These are phyloP conservation scores for Otis tarda DNA, from an alignment of 2,113 vertebrate genomes.

Conservation along the genomic window DNA sequence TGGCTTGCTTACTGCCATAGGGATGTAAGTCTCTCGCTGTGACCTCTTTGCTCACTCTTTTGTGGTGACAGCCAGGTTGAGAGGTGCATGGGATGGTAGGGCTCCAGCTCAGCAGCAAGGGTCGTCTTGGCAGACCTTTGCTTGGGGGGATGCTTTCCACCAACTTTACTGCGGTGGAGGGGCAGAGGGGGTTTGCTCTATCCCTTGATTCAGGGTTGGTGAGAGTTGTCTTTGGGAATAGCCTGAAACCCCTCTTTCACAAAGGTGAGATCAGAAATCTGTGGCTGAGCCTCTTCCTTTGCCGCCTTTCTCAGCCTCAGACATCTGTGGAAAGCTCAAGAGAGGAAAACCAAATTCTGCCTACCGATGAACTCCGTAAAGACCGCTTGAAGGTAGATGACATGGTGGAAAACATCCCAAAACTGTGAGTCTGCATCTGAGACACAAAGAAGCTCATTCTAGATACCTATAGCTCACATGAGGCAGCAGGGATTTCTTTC, in stretches of 20 bases:
- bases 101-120: background rate
- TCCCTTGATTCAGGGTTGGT: background rate
- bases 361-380: background rate
- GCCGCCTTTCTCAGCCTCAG: background rate
- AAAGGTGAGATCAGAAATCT: background rate
- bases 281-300: background rate
- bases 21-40: background rate
- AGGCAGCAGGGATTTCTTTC: background rate
- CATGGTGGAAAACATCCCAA: background rate
- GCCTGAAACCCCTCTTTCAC: background rate
- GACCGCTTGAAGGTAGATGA: background rate
- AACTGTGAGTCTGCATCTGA: background rate
- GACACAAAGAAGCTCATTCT: background rate
- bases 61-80: background rate
- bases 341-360: background rate
- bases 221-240: background rate
- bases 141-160: background rate
- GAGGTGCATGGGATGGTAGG: background rate
- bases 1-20: background rate
- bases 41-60: background rate
- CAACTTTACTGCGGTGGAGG: background rate
- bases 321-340: background rate
- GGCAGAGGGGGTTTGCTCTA: fast-evolving
- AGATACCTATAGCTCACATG: background rate
- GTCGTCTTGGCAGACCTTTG: background rate